Base-by-base conservation (phyloP, 2,113 vertebrate species). In the Motacilla alba region DNA sequence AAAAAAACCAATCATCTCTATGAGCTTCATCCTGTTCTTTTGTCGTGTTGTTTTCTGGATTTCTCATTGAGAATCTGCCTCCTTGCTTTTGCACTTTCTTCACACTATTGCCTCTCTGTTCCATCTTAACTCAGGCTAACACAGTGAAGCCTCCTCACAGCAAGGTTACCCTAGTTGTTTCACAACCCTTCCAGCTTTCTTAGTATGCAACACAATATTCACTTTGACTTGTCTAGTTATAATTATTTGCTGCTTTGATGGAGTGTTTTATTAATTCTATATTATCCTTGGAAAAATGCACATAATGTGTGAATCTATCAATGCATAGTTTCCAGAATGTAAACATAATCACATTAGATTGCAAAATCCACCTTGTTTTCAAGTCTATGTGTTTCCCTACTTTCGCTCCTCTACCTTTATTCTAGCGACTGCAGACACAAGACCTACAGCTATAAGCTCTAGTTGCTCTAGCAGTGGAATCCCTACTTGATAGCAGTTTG, bases 1-100 rank as follows among this genome's bases (percentile, higher is more conserved):
- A 73, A 30, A 37, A 7, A 1, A 0, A 7, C 7, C 15, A 70
- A 0, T 37, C 4, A 4, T 37, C 44, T 86, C 31, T 33, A 12
- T 37, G 37, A 83, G 10, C 39, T 5, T 86, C 2, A 6, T 69
- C 31, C 2, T 89, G 6, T 24, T 20, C 37, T 63, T 55, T 68
- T 18, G 8, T 68, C 23, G 5, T 68, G 21, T 24, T 81, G 11
- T 63, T 73, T 83, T 63, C 39, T 5, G 4, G 26, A n/a, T 78
- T 74, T 75, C 17, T 50, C 30, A 30, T 15, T 35, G 17, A 37
- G 41, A 86, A 44, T 37, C 46, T 47, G 31, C 6, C 9, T 35
- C 30, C 27, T 47, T 75, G 12, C 37, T 23, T 59, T 82, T 82
- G 44, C 19, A 20, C 24, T 58, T 73, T 33, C 22, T 69, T 30